Evolutionary conservation across 2,888 invertebrate genomes (phyloP), one percentile per base, ranked within the genome.

Genomic region (Meliscaeva auricollis): DNA sequence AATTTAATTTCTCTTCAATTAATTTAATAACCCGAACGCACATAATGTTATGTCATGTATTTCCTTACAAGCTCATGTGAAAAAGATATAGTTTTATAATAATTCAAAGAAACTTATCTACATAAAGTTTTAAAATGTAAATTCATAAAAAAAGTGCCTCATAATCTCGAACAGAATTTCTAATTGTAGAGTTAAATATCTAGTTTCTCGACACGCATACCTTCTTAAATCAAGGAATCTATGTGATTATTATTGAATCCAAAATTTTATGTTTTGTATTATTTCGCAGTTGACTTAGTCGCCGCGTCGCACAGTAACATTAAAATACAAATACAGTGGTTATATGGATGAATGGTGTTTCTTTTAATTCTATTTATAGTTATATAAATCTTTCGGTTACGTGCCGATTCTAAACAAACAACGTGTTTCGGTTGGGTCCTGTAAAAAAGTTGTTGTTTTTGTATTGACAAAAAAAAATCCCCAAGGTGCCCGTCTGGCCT

Each of bases 241-340:
- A 69, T 38, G 58, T 76, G 64, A 72, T 76, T 72, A 56, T 72
- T 58, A 66, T 44, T 58, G 66, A 66, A 77, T 77, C 77, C 66
- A 52, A 52, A 50, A 64, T 50, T 50, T 41, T 74, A 68, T 80
- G 60, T 20, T 73, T 66, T 26, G 11, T 50, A 26, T 68, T 52
- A 32, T 22, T 15, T 44, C 73, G 32, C 20, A 26, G 60, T 60
- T 56, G 60, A 6, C 35, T 22, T 54, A 17, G 68, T 64, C 62
- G 41, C 26, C 26, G 4, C 4, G 26, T 26, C 22, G 20, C 46
- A 38, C 26, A 52, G 50, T 60, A 62, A 48, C 62, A 78, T 68
- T 58, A 72, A 58, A 64, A 66, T 62, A 70, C 4, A 0, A 1
- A n/a, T n/a, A n/a, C n/a, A n/a, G n/a, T n/a, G n/a, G n/a, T 5